Conservation (phyloP, 1,140 invertebrate genomes). For the Laupala kohalensis region DNA sequence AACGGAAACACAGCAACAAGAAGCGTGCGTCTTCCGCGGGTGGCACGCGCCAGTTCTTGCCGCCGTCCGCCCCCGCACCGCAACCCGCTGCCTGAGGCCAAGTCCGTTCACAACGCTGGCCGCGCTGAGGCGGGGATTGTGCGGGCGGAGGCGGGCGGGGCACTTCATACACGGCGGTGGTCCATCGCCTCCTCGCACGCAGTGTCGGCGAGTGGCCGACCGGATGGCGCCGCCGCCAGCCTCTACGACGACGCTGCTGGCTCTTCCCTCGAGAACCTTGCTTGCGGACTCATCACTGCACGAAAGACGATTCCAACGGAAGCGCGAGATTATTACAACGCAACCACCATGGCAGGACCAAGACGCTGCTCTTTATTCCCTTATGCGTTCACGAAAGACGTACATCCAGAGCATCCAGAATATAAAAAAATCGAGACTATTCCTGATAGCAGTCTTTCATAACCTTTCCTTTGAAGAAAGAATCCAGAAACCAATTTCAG, state of each 20-base stretch:
- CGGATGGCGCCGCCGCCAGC: too few relatives aligned
- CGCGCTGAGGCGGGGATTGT: neutral
- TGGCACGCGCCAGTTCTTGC: constrained; percentile 8
- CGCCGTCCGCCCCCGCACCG: neutral
- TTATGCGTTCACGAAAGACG: too few relatives aligned
- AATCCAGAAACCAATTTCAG: neutral
- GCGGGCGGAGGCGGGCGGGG: neutral
- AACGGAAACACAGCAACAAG: constrained; percentile 43
- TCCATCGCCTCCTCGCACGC: neutral
- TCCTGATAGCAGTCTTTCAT: too few relatives aligned
- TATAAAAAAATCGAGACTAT: too few relatives aligned
- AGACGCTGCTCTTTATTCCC: too few relatives aligned
- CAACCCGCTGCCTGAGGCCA: neutral
- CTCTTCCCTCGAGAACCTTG: too few relatives aligned
- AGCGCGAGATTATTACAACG: too few relatives aligned
- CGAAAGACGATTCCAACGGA: too few relatives aligned
- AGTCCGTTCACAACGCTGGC: neutral
- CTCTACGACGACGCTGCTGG: too few relatives aligned
- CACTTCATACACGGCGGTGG: neutral
- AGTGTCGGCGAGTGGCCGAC: neutral
- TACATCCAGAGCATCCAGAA: too few relatives aligned
- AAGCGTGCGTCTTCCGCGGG: constrained; percentile 46
- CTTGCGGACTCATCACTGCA: too few relatives aligned
- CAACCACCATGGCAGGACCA: too few relatives aligned
- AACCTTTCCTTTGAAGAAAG: neutral